A percentile compares a stretch with the other conserved stretches of the same genome.
These are phyloP conservation scores for Alethe castanea DNA, from an alignment of 2,113 vertebrate species.

Conservation along the genomic window DNA sequence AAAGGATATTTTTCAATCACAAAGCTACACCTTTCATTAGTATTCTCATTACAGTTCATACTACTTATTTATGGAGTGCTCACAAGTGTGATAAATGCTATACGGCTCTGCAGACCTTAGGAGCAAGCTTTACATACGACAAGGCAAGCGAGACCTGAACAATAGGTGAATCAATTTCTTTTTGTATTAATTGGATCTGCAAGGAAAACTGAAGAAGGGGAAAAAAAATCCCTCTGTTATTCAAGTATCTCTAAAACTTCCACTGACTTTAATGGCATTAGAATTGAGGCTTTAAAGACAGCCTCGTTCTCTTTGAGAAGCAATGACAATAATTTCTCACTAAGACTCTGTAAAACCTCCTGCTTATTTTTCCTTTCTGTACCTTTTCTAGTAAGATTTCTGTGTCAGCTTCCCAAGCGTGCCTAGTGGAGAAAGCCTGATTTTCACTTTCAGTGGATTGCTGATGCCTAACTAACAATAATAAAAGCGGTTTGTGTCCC, in stretches of 20 bases:
- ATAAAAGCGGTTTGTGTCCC: conserved; percentile 21
- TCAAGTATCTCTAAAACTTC: background rate
- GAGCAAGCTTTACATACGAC: background rate
- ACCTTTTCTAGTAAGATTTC: background rate
- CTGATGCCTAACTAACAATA: conserved; percentile 34
- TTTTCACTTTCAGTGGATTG: conserved; percentile 16
- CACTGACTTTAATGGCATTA: background rate
- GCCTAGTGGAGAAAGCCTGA: background rate
- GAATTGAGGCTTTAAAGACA: background rate
- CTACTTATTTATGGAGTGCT: conserved; percentile 39
- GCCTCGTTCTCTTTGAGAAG: background rate
- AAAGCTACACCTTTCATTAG: conserved; percentile 32
- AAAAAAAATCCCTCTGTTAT: background rate
- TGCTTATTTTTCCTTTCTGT: conserved; percentile 6
- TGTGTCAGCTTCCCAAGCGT: background rate
- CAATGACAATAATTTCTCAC: background rate
- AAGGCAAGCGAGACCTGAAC: background rate
- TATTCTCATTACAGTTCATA: conserved; percentile 18
- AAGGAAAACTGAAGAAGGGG: background rate
- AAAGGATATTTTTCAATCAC: conserved; percentile 18
- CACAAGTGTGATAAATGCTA: background rate
- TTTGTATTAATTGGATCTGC: conserved; percentile 26
- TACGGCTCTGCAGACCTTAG: background rate
- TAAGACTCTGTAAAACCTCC: conserved; percentile 2
- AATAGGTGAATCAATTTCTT: conserved; percentile 28